Base-by-base conservation (phyloP, 2,113 vertebrate genomes). In the Delphinapterus leucas region DNA sequence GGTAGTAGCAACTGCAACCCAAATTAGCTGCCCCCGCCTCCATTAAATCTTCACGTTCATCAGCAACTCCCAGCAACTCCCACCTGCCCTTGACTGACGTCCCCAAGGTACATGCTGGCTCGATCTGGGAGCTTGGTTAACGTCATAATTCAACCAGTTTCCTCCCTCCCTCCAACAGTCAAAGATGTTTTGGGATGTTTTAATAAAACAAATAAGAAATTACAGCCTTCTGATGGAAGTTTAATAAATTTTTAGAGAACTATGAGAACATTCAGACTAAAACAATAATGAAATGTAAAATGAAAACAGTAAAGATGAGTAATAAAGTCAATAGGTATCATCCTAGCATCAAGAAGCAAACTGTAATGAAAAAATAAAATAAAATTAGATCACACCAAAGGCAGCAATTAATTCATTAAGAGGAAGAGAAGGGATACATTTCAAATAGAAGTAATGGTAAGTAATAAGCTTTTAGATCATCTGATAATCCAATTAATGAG, bases 261-360 rank as follows among this genome's bases (percentile, higher is more conserved):
- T 91, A 63, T 47, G 18, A 81, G 86, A 92, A 88, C 14, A 84
- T 44, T 80, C 21, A 63, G 8, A 79, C 71, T 61, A 76, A 65
- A 74, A 84, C 55, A 85, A 87, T 88, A 90, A 81, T 79, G 67
- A 88, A 67, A 88, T 85, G 1, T 58, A 91, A 76, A 96, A 85
- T 49, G 61, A 92, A 91, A 76, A 36, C 38, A 90, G 90, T 79
- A 47, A 84, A 92, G 14, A 89, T 60, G 25, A 88, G 17, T 38
- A 96, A 96, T 85, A 97, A 84, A 93, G 87, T 80, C 44, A 63
- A 63, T 65, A 85, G 28, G 26, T 67, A 91, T 63, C 83, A 90
- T 38, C 33, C 8, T 70, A 95, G 58, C 36, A 80, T 61, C 13
- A 76, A 88, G 76, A 87, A 96, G 53, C 55, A 93, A 96, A 67